Evolutionary conservation across 30 jellyfish, hydroid and myxozoan species (phyloP).

Genomic region (Pelagia noctiluca): DNA sequence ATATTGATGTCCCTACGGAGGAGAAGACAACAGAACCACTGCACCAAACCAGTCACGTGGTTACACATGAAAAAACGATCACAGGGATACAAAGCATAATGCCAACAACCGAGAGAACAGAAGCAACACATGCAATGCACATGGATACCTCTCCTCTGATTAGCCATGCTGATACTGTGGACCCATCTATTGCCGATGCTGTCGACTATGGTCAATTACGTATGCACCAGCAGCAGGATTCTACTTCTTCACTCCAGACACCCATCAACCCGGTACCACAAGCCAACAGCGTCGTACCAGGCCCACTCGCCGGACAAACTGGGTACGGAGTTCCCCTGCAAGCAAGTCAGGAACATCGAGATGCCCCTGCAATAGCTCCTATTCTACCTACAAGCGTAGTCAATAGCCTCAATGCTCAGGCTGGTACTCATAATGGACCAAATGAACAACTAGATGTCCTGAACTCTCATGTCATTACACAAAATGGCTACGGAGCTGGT

Average conservation of each 20-base stretch:
- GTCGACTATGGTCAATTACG: neutral
- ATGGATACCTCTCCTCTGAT: too few relatives aligned
- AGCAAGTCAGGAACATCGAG: neutral
- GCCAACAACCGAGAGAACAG: neutral
- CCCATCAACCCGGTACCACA: neutral
- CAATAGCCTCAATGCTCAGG: neutral
- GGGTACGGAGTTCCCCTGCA: conserved; percentile 33
- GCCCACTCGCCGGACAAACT: conserved; percentile 45
- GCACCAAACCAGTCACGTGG: too few relatives aligned
- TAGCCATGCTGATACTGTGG: neutral
- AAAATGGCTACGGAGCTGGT: neutral
- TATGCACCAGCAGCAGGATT: conserved; percentile 14
- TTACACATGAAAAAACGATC: too few relatives aligned
- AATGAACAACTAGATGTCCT: neutral
- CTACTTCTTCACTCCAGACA: neutral
- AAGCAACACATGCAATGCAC: neutral
- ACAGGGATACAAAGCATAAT: too few relatives aligned
- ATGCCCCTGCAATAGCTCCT: neutral
- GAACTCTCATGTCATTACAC: neutral
- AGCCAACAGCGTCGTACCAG: conserved; percentile 22
- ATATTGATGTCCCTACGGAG: neutral
- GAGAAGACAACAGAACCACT: neutral
- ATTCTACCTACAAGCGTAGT: neutral
- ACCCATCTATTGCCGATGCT: neutral
- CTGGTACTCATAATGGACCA: neutral